phyloP scores from a whole-genome alignment of 2,113 vertebrate species.

The Lates calcarifer region DNA sequence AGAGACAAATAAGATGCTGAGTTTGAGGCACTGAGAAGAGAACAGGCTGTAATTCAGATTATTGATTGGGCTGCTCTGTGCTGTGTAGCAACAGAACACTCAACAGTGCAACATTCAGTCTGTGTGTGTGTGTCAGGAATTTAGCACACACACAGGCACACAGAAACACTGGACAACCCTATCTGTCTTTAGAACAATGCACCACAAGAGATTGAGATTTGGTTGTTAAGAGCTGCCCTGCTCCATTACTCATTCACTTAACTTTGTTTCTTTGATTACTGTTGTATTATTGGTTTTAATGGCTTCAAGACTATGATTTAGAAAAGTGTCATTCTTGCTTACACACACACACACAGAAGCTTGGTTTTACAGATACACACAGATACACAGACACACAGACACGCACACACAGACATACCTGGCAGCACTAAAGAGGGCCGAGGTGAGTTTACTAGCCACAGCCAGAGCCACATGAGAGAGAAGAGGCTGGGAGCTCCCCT shows the following conservation, averaged over 20 bases:
- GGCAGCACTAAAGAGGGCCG: conserved; percentile 96
- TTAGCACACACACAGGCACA: neutral
- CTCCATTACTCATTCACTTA: neutral
- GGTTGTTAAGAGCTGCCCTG: neutral
- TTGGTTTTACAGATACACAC: too few relatives aligned
- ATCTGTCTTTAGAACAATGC: neutral
- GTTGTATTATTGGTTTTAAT: neutral
- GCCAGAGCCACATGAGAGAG: conserved; percentile 97
- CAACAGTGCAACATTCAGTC: neutral
- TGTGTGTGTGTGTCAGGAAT: conserved; percentile 10
- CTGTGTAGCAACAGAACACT: neutral
- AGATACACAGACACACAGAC: conserved; percentile 79
- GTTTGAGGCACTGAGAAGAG: neutral
- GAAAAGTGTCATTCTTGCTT: neutral
- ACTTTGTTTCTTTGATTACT: neutral
- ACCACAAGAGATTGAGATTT: neutral
- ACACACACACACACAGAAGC: conserved; percentile 61
- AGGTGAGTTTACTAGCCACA: conserved; percentile 98
- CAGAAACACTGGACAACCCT: neutral
- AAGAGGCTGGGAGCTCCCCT: conserved; percentile 96
- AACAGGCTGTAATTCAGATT: conserved; percentile 2
- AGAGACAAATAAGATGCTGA: neutral
- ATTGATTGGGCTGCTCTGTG: conserved; percentile 16
- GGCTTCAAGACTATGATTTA: neutral
- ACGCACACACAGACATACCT: conserved; percentile 85